These are phyloP conservation scores for Mesaphorura yosii DNA, from an alignment of 1,140 invertebrate genomes.

Conservation along the genomic window DNA sequence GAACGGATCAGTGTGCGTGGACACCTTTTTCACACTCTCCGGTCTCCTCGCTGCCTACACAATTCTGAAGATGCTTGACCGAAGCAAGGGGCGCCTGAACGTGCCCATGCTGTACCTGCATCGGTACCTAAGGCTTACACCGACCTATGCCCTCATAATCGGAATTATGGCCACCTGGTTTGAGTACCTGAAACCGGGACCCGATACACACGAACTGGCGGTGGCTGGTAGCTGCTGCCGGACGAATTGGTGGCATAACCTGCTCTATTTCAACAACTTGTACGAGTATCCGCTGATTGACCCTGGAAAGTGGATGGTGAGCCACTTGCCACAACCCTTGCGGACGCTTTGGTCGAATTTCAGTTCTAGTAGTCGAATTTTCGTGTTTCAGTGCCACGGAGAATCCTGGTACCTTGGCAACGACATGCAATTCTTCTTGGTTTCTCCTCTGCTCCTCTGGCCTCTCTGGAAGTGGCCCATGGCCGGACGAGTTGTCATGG, in stretches of 20 bases:
- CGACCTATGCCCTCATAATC: conserved; percentile 7
- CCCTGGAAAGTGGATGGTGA: background rate
- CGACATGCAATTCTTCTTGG: conserved; percentile 65
- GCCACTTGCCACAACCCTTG: background rate
- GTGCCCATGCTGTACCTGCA: background rate
- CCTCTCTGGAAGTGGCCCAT: conserved; percentile 31
- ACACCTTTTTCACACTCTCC: conserved; percentile 47
- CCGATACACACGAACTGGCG: conserved; percentile 53
- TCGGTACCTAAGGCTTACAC: conserved; percentile 20
- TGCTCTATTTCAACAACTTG: conserved; percentile 18
- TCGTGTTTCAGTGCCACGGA: conserved; percentile 49
- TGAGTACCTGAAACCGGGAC: conserved; percentile 53
- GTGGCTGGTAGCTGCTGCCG: conserved; percentile 50
- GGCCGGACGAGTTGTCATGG: conserved; percentile 20
- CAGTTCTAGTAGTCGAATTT: background rate
- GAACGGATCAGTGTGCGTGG: conserved; percentile 38
- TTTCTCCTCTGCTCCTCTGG: conserved; percentile 43
- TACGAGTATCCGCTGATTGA: background rate
- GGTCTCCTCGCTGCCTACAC: conserved; percentile 35
- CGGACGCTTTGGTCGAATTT: background rate
- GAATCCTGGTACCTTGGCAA: conserved; percentile 73
- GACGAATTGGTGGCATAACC: conserved; percentile 43
- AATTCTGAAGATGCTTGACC: conserved; percentile 10
- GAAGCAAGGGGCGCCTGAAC: conserved; percentile 4
- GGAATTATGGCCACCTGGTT: conserved; percentile 45